phyloP scores from a whole-genome alignment of 2,888 invertebrate genomes.

The Pheosia tremula region DNA sequence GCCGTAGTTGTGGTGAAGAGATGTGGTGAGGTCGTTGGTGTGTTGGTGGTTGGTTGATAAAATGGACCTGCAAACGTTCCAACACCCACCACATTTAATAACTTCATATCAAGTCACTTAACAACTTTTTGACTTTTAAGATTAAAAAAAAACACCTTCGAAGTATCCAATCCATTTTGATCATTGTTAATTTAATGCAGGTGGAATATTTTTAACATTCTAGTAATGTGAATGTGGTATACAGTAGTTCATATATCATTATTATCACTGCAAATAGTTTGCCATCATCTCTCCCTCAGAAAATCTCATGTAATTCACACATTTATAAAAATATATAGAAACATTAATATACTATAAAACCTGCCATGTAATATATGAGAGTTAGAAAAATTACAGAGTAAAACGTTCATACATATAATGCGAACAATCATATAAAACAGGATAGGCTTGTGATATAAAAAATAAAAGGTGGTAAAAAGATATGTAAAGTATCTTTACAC shows the following conservation, averaged over 20 bases:
- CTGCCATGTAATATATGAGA: neutral
- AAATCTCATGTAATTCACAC: constrained; percentile 4
- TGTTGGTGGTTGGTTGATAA: constrained; percentile 84
- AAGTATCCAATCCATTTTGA: neutral
- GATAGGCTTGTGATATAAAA: constrained; percentile 10
- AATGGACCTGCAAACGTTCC: constrained; percentile 85
- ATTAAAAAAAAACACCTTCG: constrained; percentile 19
- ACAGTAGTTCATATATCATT: neutral
- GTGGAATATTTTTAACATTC: neutral
- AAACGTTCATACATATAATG: neutral
- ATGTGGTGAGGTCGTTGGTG: constrained; percentile 83
- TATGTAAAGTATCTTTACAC: constrained; percentile 22
- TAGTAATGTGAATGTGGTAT: neutral
- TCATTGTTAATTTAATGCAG: too few species aligned
- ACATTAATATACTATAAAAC: constrained; percentile 1
- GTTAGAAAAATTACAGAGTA: neutral
- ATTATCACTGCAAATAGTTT: neutral
- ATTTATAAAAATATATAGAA: constrained; percentile 11
- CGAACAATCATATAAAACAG: neutral
- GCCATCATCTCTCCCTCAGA: neutral
- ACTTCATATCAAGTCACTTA: constrained; percentile 56
- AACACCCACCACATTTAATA: constrained; percentile 84
- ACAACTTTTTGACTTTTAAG: constrained; percentile 30
- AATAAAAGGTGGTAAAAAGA: constrained; percentile 17
- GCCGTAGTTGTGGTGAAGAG: constrained; percentile 82